Conservation (phyloP, 2,888 invertebrate genomes). For the Nycteola revayana region DNA sequence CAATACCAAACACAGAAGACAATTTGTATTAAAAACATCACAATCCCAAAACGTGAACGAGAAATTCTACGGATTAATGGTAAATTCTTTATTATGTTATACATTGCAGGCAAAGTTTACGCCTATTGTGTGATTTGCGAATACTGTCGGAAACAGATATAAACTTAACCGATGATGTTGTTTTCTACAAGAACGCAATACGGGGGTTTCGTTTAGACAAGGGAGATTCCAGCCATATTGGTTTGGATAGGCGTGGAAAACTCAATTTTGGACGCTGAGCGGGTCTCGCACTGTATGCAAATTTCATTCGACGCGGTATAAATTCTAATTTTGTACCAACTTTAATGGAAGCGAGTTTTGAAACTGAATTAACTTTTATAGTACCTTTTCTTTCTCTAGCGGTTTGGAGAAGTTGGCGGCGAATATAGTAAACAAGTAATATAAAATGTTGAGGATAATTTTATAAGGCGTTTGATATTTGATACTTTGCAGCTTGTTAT, state of each 20-base stretch:
- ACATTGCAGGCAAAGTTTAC: constrained; percentile 21
- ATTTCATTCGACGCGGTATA: constrained; percentile 38
- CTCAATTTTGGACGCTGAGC: constrained; percentile 46
- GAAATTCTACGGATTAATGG: constrained; percentile 15
- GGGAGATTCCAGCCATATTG: constrained; percentile 44
- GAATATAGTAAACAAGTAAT: too few relatives aligned
- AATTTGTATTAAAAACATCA: constrained; percentile 33
- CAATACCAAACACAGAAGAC: not conserved
- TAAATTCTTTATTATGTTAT: constrained; percentile 16
- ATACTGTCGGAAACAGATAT: constrained; percentile 31
- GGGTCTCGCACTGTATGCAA: constrained; percentile 47
- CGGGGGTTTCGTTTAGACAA: constrained; percentile 9
- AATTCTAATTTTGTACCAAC: constrained; percentile 40
- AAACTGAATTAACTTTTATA: constrained; percentile 22
- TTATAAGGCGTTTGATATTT: too few relatives aligned
- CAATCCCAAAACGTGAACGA: constrained; percentile 21
- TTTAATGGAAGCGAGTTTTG: constrained; percentile 28
- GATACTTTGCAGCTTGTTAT: too few relatives aligned
- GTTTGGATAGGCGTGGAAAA: constrained; percentile 46
- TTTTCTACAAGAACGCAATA: constrained; percentile 11
- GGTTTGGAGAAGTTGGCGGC: too few relatives aligned
- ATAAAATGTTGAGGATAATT: too few relatives aligned
- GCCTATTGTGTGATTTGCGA: constrained; percentile 8
- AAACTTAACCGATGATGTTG: constrained; percentile 27
- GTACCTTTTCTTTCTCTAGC: too few relatives aligned